Base-by-base conservation (phyloP, 2,888 invertebrate genomes). In the Suillia variegata region DNA sequence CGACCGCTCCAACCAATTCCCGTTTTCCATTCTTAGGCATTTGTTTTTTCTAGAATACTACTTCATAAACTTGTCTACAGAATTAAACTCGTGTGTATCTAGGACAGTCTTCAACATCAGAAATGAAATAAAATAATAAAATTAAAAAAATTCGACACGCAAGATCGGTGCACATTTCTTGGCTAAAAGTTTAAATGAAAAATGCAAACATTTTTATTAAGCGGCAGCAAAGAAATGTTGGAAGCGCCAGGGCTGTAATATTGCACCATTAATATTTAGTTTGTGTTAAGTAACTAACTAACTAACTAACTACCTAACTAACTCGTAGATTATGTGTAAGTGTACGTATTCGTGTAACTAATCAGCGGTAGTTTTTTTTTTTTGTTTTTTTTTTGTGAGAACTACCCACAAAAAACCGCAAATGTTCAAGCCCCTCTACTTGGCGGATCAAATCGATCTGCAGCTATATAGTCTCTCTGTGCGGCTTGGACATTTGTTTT, bases 211-310 rank as follows among this genome's bases (percentile, higher is more conserved):
- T 24, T 64, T 70, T 69, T 66, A 67, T 74, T 66, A 70, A 71
- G 71, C 67, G 66, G 73, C 64, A 71, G 74, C 76, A 75, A 79
- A 75, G 67, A 79, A 77, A 78, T 78, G 76, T 71, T 76, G 69
- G 61, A 74, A 74, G 73, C 76, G 76, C 76, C 78, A 73, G 76
- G 78, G 78, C 78, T 74, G 78, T 78, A 77, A 77, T 78, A 75
- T 74, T 76, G 78, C 78, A 78, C 78, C 75, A 78, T 71, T 75
- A 76, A 73, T 72, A 73, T 74, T 74, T 67, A 58, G 55, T 74
- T 74, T 75, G 76, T 74, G 74, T 74, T 74, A 74, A 76, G 76
- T 76, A 71, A 73, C n/a, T 38, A 38, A 73, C 69, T 63, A 64
- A 65, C 26, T 48, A n/a, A n/a, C n/a, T 74, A 74, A 76, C 75